Conservation (phyloP, 2,888 invertebrate genomes). For the Euzophera pinguis region DNA sequence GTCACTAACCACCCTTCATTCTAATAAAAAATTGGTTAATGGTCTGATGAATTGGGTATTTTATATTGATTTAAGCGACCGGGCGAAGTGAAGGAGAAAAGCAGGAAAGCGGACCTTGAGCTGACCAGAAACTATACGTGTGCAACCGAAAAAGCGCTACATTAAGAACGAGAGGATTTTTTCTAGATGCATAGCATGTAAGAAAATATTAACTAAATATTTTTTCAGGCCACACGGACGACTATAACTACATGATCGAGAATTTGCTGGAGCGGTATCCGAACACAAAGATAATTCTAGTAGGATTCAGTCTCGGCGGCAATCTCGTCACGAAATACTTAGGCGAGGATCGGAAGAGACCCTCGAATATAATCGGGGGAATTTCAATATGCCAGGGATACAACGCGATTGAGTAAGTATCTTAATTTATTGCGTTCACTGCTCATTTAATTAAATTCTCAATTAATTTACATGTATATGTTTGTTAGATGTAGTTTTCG, state of each 20-base stretch:
- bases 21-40: too few species aligned
- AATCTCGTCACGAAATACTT: slow-evolving; percentile 96
- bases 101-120: too few species aligned
- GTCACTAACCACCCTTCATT: too few species aligned
- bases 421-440: neutral
- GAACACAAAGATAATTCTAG: slow-evolving; percentile 87
- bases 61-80: too few species aligned
- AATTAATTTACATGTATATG: neutral
- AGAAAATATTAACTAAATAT: neutral
- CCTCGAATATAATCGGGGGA: slow-evolving; percentile 89
- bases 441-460: slow-evolving; percentile 1
- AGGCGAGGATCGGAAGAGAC: slow-evolving; percentile 86
- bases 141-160: too few species aligned
- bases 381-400: slow-evolving; percentile 97
- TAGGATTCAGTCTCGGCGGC: slow-evolving; percentile 96
- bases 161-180: too few species aligned
- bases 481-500: neutral
- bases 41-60: too few species aligned
- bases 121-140: too few species aligned
- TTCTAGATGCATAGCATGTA: too few species aligned
- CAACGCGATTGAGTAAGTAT: slow-evolving; percentile 91
- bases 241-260: slow-evolving; percentile 90
- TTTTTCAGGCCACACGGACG: slow-evolving; percentile 90
- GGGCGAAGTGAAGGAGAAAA: too few species aligned
- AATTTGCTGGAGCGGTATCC: slow-evolving; percentile 87